Evolutionary conservation across 2,113 vertebrate genomes (phyloP).

Genomic region (Thalassarche chlororhynchos): DNA sequence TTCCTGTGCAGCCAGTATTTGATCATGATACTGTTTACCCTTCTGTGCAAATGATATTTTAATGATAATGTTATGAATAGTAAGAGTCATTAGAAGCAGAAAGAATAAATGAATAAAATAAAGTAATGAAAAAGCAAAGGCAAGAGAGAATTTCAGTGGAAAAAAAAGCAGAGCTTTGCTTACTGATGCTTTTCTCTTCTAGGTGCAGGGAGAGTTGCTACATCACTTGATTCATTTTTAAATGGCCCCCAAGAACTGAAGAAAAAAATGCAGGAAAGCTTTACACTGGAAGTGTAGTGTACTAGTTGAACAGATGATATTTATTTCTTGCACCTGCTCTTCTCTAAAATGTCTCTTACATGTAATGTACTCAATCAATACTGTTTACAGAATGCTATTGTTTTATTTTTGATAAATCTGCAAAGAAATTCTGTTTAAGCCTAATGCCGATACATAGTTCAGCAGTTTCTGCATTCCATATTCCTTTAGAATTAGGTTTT

Average conservation of each 20-base stretch:
- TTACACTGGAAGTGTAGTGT: not conserved
- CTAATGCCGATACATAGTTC: not conserved
- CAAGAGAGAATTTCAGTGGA: not conserved
- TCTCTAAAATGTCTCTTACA: not conserved
- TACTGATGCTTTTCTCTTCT: not conserved
- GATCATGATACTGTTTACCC: not conserved
- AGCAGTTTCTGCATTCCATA: not conserved
- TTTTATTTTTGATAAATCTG: not conserved
- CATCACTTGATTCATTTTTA: not conserved
- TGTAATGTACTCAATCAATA: not conserved
- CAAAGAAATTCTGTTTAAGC: not conserved
- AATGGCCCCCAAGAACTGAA: not conserved
- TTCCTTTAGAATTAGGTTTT: not conserved
- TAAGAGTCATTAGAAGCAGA: not conserved
- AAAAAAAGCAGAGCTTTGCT: not conserved
- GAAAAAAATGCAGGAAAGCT: not conserved
- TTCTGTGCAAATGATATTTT: not conserved
- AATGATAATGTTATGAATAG: not conserved
- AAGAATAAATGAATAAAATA: not conserved
- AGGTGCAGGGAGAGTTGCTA: not conserved
- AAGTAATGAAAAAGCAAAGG: not conserved
- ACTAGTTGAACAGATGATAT: not conserved
- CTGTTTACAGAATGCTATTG: not conserved
- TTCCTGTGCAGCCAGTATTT: not conserved
- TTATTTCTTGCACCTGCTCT: not conserved